Evolutionary conservation across 2,888 invertebrate species (phyloP).

Genomic region (Monopis laevigella): DNA sequence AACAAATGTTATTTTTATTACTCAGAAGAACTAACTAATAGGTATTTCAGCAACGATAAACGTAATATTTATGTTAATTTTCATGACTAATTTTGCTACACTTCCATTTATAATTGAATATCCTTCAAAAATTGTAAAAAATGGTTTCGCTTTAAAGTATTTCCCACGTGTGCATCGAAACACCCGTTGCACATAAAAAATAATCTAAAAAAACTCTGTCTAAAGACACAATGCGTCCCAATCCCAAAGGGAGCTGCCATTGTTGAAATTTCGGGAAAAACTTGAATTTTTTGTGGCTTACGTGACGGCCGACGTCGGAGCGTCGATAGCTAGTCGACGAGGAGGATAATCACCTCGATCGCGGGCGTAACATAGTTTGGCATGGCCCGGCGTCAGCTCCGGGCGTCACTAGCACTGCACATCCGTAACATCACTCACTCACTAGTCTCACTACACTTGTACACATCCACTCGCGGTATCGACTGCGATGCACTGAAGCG

Average conservation of each 20-base stretch:
- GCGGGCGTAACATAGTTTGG: conserved; percentile 61
- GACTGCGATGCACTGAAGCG: conserved; percentile 23
- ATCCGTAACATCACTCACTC: conserved; percentile 42
- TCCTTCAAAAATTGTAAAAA: no score
- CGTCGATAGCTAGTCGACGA: background rate
- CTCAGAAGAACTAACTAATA: no score
- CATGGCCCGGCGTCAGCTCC: conserved; percentile 58
- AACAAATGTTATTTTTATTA: no score
- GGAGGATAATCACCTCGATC: conserved; percentile 62
- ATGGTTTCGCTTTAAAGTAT: background rate
- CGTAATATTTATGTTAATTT: no score
- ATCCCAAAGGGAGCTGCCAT: conserved; percentile 42
- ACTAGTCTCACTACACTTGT: conserved; percentile 17
- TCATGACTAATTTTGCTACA: no score
- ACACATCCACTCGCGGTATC: conserved; percentile 2
- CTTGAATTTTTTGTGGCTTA: conserved; percentile 25
- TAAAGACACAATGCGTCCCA: conserved; percentile 34
- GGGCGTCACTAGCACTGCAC: conserved; percentile 28
- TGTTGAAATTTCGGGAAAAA: conserved; percentile 39
- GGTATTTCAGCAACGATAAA: no score
- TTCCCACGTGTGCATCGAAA: conserved; percentile 5
- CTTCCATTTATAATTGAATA: no score
- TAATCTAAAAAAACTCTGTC: conserved; percentile 22
- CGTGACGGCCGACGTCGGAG: conserved; percentile 19
- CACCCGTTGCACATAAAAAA: conserved; percentile 9